phyloP scores from a whole-genome alignment of 2,888 invertebrate genomes.

The Cacoxenus indagator region DNA sequence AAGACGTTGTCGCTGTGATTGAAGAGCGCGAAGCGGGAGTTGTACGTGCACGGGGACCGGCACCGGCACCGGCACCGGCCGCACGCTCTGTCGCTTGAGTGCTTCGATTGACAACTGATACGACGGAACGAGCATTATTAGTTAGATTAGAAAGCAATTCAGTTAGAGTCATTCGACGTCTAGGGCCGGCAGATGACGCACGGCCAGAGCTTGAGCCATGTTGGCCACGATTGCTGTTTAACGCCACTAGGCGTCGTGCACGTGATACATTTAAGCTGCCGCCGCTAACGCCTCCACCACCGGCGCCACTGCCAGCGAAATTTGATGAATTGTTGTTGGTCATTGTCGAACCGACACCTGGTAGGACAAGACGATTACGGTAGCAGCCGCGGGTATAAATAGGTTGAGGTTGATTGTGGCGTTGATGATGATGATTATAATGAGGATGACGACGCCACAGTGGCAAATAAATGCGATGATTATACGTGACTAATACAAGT shows the following conservation, averaged over 20 bases:
- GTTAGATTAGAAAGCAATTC: slow-evolving; percentile 44
- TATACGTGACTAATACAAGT: slow-evolving; percentile 46
- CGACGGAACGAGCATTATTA: slow-evolving; percentile 51
- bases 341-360: slow-evolving; percentile 24
- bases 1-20: background rate
- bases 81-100: slow-evolving; percentile 14
- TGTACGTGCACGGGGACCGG: too few relatives aligned
- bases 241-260: slow-evolving; percentile 8
- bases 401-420: too few relatives aligned
- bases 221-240: slow-evolving; percentile 6
- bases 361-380: too few relatives aligned
- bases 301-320: slow-evolving; percentile 33
- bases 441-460: slow-evolving; percentile 26
- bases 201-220: background rate
- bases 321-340: slow-evolving; percentile 29
- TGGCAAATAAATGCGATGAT: slow-evolving; percentile 29
- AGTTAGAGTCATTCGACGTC: background rate
- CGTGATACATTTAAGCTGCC: slow-evolving; percentile 7
- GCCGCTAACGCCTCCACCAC: slow-evolving; percentile 30
- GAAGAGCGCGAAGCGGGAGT: slow-evolving; percentile 3
- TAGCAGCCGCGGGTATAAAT: too few relatives aligned
- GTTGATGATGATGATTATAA: too few relatives aligned
- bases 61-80: slow-evolving; percentile 11
- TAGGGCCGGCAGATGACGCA: background rate
- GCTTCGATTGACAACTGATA: background rate